phyloP scores from a whole-genome alignment of 2,113 vertebrate genomes.

The Australoheros scitulus region DNA sequence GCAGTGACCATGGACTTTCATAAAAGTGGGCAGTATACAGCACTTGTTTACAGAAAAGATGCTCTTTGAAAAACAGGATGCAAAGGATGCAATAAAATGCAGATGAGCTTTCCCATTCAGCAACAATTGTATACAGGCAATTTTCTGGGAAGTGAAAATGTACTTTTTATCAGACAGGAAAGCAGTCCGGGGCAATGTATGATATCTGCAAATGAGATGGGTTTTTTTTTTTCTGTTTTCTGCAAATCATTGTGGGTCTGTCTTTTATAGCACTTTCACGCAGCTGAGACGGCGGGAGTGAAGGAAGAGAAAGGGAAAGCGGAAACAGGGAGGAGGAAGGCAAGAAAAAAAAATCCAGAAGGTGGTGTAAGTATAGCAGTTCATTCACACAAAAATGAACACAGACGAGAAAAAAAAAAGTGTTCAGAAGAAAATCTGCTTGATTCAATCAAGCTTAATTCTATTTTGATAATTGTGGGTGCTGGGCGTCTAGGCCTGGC shows the following conservation, averaged over 20 bases:
- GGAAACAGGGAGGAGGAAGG: constrained; percentile 17
- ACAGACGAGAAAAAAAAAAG: constrained; percentile 48
- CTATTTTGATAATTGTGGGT: constrained; percentile 82
- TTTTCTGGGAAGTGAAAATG: constrained; percentile 24
- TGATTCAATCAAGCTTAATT: constrained; percentile 81
- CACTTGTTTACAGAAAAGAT: constrained; percentile 9
- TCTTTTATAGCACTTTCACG: constrained; percentile 19
- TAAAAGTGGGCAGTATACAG: constrained; percentile 3
- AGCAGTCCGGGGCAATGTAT: constrained; percentile 23
- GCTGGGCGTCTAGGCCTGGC: constrained; percentile 62
- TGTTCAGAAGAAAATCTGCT: constrained; percentile 63
- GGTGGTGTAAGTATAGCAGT: constrained; percentile 36
- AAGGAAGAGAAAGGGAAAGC: constrained; percentile 7
- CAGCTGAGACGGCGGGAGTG: constrained; percentile 25
- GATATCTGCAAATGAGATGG: constrained; percentile 36
- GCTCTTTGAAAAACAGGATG: constrained; percentile 48
- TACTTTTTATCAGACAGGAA: constrained; percentile 42
- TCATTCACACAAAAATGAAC: constrained; percentile 49
- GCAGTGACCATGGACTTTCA: background rate
- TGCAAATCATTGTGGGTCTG: constrained; percentile 27
- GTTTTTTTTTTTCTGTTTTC: background rate
- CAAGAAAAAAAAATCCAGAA: constrained; percentile 24
- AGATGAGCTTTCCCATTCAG: constrained; percentile 84
- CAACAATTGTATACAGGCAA: constrained; percentile 17
- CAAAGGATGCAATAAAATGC: constrained; percentile 85